Conservation (phyloP, 2,888 invertebrate species). For the Calameuta filiformis region DNA sequence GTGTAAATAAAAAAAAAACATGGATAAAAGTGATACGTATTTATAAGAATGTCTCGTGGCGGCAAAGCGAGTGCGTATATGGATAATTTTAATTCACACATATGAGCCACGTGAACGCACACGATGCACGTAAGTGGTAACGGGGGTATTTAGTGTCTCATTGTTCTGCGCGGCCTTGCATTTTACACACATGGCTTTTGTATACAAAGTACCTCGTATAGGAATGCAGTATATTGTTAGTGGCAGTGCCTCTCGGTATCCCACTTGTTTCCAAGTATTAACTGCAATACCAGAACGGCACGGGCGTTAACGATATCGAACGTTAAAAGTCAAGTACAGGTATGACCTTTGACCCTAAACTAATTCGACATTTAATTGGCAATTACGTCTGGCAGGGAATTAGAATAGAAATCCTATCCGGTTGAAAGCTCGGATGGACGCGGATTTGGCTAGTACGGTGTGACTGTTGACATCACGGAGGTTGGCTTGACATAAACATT, state of each 20-base stretch:
- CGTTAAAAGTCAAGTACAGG: background rate
- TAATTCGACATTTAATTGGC: background rate
- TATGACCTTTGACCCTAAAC: background rate
- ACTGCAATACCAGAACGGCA: background rate
- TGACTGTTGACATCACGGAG: background rate
- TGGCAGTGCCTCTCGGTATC: background rate
- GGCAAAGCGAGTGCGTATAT: background rate
- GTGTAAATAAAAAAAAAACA: background rate
- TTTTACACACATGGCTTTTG: conserved; percentile 1
- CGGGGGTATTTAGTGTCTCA: conserved; percentile 10
- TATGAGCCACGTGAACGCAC: conserved; percentile 1
- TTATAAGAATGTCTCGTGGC: background rate
- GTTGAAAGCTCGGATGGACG: background rate
- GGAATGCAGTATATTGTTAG: background rate
- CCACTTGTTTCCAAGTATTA: background rate
- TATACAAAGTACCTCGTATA: background rate
- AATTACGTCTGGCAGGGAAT: background rate
- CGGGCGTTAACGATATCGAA: background rate
- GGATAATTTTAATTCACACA: background rate
- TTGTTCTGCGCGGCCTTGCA: conserved; percentile 10
- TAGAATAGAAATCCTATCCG: background rate
- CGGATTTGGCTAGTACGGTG: background rate
- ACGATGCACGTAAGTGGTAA: background rate
- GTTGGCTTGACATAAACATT: background rate
- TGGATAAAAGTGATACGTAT: background rate